These are phyloP conservation scores for Drosophila subsilvestris DNA, from an alignment of 2,888 invertebrate genomes.

Conservation along the genomic window DNA sequence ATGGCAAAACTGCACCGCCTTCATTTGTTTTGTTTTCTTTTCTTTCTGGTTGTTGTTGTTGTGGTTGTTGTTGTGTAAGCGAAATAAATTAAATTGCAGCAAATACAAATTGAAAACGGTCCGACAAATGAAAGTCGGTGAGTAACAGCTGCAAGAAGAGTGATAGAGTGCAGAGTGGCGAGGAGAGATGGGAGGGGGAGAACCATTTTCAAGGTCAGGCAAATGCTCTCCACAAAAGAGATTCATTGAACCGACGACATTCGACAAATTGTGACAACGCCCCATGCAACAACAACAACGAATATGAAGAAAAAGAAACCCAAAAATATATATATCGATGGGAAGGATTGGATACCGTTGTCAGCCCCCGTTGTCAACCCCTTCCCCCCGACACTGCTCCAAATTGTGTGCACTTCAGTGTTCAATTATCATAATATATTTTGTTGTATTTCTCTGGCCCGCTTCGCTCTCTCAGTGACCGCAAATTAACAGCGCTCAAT, in stretches of 20 bases:
- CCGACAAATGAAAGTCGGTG: conserved; percentile 58
- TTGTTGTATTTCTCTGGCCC: neutral
- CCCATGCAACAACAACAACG: conserved; percentile 23
- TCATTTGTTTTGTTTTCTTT: too few species aligned
- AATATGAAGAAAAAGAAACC: neutral
- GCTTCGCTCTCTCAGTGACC: conserved; percentile 5
- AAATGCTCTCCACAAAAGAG: conserved; percentile 46
- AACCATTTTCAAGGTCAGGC: conserved; percentile 69
- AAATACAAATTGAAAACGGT: conserved; percentile 46
- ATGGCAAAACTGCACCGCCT: neutral
- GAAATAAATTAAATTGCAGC: conserved; percentile 44
- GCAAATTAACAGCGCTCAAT: conserved; percentile 37
- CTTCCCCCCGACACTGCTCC: neutral
- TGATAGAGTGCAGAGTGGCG: conserved; percentile 1
- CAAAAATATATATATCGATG: neutral
- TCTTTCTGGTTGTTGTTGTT: neutral
- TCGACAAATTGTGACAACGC: conserved; percentile 53
- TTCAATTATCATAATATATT: conserved; percentile 15
- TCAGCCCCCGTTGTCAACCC: neutral
- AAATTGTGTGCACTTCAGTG: conserved; percentile 10
- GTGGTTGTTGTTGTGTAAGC: conserved; percentile 36
- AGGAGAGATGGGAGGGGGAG: conserved; percentile 1
- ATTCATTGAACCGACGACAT: conserved; percentile 67
- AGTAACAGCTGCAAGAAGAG: conserved; percentile 54
- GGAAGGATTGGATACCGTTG: neutral